Conservation (phyloP, 2,113 vertebrate genomes). For the Rousettus leschenaultii region DNA sequence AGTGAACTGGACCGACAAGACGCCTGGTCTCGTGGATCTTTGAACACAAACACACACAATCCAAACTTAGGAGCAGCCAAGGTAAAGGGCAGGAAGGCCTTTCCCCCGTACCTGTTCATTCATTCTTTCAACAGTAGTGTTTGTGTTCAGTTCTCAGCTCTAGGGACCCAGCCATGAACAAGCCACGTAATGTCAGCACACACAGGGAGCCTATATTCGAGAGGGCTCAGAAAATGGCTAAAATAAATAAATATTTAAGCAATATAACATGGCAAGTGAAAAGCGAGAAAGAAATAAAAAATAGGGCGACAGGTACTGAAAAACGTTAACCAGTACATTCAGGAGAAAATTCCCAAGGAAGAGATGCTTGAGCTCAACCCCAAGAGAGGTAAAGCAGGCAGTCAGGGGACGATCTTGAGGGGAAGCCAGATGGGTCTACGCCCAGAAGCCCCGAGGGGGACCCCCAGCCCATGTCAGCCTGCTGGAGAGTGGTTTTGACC, state of each 20-base stretch:
- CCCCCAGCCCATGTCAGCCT: background rate
- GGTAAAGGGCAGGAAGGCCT: background rate
- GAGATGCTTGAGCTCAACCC: background rate
- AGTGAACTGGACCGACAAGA: background rate
- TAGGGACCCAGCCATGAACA: background rate
- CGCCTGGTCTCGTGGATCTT: background rate
- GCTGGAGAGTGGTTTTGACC: background rate
- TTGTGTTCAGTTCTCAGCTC: background rate
- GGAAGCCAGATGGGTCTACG: background rate
- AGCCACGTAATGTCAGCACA: background rate
- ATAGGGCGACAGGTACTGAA: background rate
- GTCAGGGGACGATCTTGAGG: background rate
- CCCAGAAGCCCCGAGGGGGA: rapidly evolving
- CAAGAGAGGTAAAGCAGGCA: background rate
- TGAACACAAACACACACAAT: background rate
- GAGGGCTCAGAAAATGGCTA: background rate
- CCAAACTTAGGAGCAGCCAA: background rate
- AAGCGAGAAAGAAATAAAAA: background rate
- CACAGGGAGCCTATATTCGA: background rate
- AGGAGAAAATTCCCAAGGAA: background rate
- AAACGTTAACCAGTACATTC: background rate
- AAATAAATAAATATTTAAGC: background rate
- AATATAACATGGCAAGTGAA: background rate
- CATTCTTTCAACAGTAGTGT: background rate
- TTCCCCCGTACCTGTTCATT: background rate